These are phyloP conservation scores for Clavelina lepadiformis DNA, from an alignment of 23 tunicate species.

Conservation along the genomic window DNA sequence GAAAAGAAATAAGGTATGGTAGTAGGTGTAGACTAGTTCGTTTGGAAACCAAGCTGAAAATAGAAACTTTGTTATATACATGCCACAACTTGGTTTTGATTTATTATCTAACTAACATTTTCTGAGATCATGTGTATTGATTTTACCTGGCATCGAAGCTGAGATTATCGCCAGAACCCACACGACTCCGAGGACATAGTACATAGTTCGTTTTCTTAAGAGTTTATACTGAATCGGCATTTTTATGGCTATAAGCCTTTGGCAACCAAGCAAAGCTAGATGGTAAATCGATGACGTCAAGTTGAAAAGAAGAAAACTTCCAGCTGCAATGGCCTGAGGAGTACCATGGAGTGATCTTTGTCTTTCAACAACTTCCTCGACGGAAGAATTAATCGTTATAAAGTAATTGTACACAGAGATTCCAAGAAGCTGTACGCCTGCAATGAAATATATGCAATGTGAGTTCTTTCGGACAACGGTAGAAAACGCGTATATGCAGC, in stretches of 20 bases:
- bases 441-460: neutral
- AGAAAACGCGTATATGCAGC: too few species aligned
- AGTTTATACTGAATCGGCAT: slow-evolving; percentile 20
- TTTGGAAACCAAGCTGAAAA: slow-evolving; percentile 19
- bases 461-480: too few species aligned
- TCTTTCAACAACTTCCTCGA: neutral
- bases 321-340: slow-evolving; percentile 9
- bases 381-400: slow-evolving; percentile 11
- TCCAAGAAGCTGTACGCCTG: slow-evolving; percentile 16
- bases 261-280: slow-evolving; percentile 26
- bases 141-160: slow-evolving; percentile 32
- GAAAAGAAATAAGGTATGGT: slow-evolving; percentile 8
- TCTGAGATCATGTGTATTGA: neutral
- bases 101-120: neutral
- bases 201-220: neutral
- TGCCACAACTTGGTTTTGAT: neutral
- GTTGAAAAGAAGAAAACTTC: slow-evolving; percentile 28
- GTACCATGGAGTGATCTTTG: slow-evolving; percentile 5
- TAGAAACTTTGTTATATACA: neutral
- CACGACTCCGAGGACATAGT: slow-evolving; percentile 15
- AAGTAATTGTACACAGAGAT: slow-evolving; percentile 10
- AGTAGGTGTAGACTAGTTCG: slow-evolving; percentile 1
- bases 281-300: slow-evolving; percentile 44
- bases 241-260: slow-evolving; percentile 22
- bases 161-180: slow-evolving; percentile 22